A percentile compares a stretch with the other conserved stretches of the same genome.
Conservation (phyloP, 1,140 invertebrate genomes). For the Adoxophyes honmai region DNA sequence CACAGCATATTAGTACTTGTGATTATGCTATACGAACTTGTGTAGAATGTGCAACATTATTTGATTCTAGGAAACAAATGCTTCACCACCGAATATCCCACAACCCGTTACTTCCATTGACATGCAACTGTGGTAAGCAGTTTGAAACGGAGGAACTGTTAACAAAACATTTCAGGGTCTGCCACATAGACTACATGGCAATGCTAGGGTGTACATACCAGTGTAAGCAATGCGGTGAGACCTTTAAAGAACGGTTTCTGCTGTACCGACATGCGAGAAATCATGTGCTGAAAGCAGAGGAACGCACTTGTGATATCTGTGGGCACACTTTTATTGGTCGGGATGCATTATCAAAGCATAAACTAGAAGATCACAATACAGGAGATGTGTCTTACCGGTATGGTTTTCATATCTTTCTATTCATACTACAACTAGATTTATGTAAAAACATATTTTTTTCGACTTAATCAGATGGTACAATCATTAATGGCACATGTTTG, state of each 20-base stretch:
- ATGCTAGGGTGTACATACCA: conserved; percentile 44
- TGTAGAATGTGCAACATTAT: conserved; percentile 47
- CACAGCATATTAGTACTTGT: conserved; percentile 55
- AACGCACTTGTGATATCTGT: conserved; percentile 59
- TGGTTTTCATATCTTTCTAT: conserved; percentile 9
- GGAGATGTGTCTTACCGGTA: conserved; percentile 47
- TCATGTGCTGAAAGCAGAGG: conserved; percentile 47
- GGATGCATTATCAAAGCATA: conserved; percentile 52
- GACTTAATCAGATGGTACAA: no score
- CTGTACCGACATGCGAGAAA: conserved; percentile 55
- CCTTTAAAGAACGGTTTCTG: conserved; percentile 49
- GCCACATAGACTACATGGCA: conserved; percentile 43
- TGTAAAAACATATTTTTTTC: no score
- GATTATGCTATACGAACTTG: conserved; percentile 53
- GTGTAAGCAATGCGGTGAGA: conserved; percentile 57
- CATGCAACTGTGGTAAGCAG: conserved; percentile 51
- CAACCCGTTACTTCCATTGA: conserved; percentile 32
- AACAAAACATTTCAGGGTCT: conserved; percentile 42
- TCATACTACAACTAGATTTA: no score
- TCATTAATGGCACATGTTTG: no score
- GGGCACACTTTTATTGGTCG: conserved; percentile 48
- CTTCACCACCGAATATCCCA: conserved; percentile 45
- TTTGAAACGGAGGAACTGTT: conserved; percentile 42
- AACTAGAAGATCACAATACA: conserved; percentile 43
- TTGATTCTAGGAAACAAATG: conserved; percentile 60